Conservation (phyloP, 2,113 vertebrate species). For the Emydocephalus ijimae region DNA sequence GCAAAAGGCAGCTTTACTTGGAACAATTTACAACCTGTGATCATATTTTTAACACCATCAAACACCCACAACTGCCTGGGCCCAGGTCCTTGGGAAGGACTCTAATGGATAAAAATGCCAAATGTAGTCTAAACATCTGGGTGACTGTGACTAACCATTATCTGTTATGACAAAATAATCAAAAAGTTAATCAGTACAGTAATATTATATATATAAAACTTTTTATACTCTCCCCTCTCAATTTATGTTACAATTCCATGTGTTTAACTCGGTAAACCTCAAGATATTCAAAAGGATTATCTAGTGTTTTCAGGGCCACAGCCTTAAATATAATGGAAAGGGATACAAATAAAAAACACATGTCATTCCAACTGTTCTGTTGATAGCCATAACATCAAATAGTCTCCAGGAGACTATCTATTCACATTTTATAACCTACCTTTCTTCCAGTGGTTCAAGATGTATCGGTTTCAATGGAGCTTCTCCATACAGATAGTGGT, state of each 20-base stretch:
- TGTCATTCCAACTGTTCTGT: not conserved
- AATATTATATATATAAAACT: not conserved
- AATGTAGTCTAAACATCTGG: not conserved
- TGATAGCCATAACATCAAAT: not conserved
- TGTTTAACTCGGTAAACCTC: not conserved
- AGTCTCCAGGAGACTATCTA: not conserved
- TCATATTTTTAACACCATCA: not conserved
- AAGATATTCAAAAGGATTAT: not conserved
- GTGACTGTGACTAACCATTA: not conserved
- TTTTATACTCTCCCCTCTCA: not conserved
- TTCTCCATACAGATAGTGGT: not conserved
- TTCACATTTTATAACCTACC: not conserved
- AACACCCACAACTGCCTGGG: not conserved
- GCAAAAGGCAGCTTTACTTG: not conserved
- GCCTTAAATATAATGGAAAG: not conserved
- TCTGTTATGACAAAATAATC: not conserved
- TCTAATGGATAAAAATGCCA: not conserved
- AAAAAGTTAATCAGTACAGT: not conserved
- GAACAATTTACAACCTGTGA: not conserved
- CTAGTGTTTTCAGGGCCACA: not conserved
- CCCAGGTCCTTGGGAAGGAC: not conserved
- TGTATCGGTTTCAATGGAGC: not conserved
- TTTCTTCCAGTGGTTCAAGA: not conserved
- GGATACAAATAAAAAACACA: not conserved
- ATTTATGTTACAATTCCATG: not conserved